phyloP scores from a whole-genome alignment of 2,888 invertebrate species.

The Philopedon plagiatum region DNA sequence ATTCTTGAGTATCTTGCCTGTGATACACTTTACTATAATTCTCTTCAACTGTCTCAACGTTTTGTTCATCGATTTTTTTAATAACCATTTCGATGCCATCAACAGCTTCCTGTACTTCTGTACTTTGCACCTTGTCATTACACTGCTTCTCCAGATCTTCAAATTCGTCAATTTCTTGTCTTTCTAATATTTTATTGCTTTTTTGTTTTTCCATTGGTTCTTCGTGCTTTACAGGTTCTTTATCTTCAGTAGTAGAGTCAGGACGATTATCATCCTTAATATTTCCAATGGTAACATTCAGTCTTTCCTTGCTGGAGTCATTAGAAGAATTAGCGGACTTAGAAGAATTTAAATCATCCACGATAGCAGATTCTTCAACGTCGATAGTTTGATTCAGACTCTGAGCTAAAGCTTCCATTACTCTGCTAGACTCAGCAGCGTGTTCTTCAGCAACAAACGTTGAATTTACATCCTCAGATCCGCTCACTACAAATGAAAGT shows the following conservation, averaged over 20 bases:
- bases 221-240: background rate
- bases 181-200: background rate
- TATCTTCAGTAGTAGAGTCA: background rate
- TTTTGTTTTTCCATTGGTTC: background rate
- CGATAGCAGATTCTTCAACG: conserved; percentile 44
- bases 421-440: conserved; percentile 16
- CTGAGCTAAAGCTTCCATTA: conserved; percentile 26
- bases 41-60: background rate
- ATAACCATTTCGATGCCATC: background rate
- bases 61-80: background rate
- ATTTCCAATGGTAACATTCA: background rate
- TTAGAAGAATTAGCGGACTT: conserved; percentile 10
- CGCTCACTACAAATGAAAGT: too few relatives aligned
- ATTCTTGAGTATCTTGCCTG: conserved; percentile 39
- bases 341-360: conserved; percentile 16
- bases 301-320: background rate
- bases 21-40: background rate
- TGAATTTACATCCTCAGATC: background rate
- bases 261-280: background rate
- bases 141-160: conserved; percentile 19
- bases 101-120: background rate
- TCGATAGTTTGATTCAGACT: conserved; percentile 42
- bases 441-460: background rate
- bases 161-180: conserved; percentile 24
- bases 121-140: background rate